Percentiles rank a stretch among this genome's conserved stretches.
phyloP scores from a whole-genome alignment of 2,797 vertebrate genomes.

The Myotis vivesi region DNA sequence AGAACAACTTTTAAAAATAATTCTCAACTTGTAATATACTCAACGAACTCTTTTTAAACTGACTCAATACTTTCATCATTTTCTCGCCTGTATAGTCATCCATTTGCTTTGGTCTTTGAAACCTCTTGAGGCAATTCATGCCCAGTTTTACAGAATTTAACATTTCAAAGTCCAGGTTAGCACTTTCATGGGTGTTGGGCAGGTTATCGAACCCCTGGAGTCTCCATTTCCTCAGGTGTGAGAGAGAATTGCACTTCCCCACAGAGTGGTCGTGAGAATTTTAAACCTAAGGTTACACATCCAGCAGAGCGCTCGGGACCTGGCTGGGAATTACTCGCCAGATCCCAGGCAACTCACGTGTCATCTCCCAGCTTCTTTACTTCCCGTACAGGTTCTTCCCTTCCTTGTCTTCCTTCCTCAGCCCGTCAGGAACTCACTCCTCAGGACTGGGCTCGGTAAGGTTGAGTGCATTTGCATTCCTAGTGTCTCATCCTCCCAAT shows the following conservation, averaged over 20 bases:
- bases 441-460: background rate
- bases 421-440: background rate
- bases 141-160: background rate
- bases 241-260: background rate
- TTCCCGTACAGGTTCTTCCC: background rate
- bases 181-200: background rate
- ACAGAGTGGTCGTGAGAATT: background rate
- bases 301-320: background rate
- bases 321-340: background rate
- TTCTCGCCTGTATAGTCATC: background rate
- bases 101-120: conserved; percentile 29
- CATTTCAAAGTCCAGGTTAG: background rate
- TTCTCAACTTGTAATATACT: background rate
- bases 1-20: conserved; percentile 19
- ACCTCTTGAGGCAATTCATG: background rate
- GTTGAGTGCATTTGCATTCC: background rate
- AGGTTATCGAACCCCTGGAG: background rate
- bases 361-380: background rate
- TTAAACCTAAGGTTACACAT: background rate
- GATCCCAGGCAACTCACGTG: background rate
- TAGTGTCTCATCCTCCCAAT: background rate
- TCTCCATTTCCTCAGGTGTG: background rate
- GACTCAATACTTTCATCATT: background rate
- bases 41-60: background rate
- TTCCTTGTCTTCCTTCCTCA: conserved; percentile 10